Evolutionary conservation across 2,888 invertebrate genomes (phyloP).

Genomic region (Pachydiplax longipennis): DNA sequence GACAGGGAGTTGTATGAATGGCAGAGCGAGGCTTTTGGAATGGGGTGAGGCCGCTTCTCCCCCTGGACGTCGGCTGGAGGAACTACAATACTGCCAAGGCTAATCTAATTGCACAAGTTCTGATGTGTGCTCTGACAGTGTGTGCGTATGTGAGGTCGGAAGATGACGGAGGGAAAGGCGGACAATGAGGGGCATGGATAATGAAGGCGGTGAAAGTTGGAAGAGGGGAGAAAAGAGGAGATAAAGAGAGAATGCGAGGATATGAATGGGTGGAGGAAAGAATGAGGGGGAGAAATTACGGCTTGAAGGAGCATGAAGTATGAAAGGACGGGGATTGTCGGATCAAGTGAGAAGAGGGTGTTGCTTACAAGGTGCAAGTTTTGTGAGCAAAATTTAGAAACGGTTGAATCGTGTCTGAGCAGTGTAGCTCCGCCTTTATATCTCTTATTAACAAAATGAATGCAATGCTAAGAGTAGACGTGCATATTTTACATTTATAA

Average conservation of each 20-base stretch:
- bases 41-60: not conserved
- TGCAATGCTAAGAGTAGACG: no score
- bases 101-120: constrained; percentile 44
- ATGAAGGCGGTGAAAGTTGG: not conserved
- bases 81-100: constrained; percentile 31
- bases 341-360: no score
- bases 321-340: not conserved
- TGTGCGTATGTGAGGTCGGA: not conserved
- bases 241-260: not conserved
- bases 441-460: no score
- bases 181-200: constrained; percentile 8
- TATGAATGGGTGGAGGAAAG: not conserved
- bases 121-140: not conserved
- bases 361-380: no score
- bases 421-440: no score
- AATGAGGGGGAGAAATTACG: not conserved
- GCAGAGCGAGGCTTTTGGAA: not conserved
- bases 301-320: not conserved
- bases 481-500: no score
- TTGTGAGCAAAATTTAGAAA: no score
- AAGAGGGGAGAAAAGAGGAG: not conserved
- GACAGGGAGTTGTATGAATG: not conserved
- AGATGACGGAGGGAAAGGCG: constrained; percentile 20
- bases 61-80: constrained; percentile 25
- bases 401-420: no score